phyloP scores from a whole-genome alignment of 2,797 vertebrate species.

The Falco concolor region DNA sequence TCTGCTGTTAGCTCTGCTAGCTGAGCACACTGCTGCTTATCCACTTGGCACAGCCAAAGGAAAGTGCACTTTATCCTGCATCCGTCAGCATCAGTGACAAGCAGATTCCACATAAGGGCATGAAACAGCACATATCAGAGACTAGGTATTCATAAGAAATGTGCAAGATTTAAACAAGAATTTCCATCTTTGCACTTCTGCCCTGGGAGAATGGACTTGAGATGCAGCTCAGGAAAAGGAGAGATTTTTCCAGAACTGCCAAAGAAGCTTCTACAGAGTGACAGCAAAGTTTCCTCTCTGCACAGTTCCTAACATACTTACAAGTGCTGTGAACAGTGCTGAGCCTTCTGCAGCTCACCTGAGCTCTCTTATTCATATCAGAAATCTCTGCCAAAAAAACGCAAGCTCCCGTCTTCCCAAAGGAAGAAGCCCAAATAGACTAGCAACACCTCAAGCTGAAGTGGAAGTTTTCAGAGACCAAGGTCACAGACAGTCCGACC shows the following conservation, averaged over 20 bases:
- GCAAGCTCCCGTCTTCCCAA: not conserved
- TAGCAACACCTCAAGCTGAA: not conserved
- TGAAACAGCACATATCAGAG: not conserved
- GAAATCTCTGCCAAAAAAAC: not conserved
- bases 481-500: not conserved
- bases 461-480: not conserved
- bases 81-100: constrained; percentile 30
- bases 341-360: not conserved
- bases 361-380: not conserved
- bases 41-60: constrained; percentile 52
- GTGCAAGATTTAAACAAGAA: constrained; percentile 14
- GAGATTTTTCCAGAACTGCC: not conserved
- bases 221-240: not conserved
- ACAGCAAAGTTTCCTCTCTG: not conserved
- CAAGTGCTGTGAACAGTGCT: not conserved
- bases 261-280: not conserved
- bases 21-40: not conserved
- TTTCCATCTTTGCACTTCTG: not conserved
- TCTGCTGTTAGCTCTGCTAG: not conserved
- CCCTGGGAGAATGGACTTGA: not conserved
- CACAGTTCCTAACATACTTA: not conserved
- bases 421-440: not conserved
- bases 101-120: constrained; percentile 60
- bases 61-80: constrained; percentile 57
- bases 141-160: not conserved